Base-by-base conservation (phyloP, 2,113 vertebrate species). In the Sylvietta virens region DNA sequence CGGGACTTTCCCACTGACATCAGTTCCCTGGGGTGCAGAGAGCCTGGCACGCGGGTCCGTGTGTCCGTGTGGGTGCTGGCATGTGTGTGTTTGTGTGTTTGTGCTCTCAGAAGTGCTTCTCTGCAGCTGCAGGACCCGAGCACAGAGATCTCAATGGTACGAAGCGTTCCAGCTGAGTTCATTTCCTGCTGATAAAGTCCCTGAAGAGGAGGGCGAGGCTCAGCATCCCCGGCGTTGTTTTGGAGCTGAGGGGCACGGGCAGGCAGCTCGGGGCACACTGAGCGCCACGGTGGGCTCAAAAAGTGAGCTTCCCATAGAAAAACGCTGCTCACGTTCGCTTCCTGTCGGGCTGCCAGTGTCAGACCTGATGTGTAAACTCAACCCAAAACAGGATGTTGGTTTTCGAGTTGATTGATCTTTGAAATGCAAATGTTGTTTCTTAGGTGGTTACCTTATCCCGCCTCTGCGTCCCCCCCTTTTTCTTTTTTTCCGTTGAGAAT, bases 381-480 rank as follows among this genome's bases (percentile, higher is more conserved):
- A n/a, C 53, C 78, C 96, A 96, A 97, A 98, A 98, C 97, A 98
- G 98, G 98, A 98, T 98, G 97, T 94, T 70, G 64, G 79, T 92
- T 96, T 95, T 92, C 39, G 60, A 89, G 67, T 15, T 84, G 91
- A 92, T 67, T 93, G 81, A 82, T 90, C 73, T 96, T 61, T 48
- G 87, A 97, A 97, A 98, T 81, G 66, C 57, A 94, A 97, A 71
- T 65, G 24, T 57, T 28, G 17, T 67, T 69, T 67, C 54, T 22
- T 17, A 39, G 19, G 54, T 87, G 58, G 47, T 42, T 53, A 70
- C 3, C 7, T 67, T 90, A 61, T 81, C 33, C 74, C 5, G 28
- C 48, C 15, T n/a, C n/a, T n/a, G n/a, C n/a, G n/a, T n/a, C 3
- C 13, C 11, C 7, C 3, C 1, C 13, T 2, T 4, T 14, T 7